A percentile compares a stretch with the other conserved stretches of the same genome.
These are phyloP conservation scores for Podarcis raffonei DNA, from an alignment of 2,113 vertebrate species.

Conservation along the genomic window DNA sequence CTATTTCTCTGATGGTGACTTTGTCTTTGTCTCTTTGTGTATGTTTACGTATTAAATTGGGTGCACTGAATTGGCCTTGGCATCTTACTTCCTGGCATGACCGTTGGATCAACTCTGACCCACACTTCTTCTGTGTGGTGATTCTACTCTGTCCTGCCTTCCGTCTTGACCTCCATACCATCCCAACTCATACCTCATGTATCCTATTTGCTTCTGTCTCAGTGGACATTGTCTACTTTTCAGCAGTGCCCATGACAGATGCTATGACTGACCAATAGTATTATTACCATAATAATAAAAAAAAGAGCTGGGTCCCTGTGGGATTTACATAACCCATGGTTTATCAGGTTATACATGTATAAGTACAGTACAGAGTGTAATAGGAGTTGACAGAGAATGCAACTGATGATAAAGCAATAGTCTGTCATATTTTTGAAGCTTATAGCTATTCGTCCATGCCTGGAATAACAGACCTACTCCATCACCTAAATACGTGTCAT, in stretches of 20 bases:
- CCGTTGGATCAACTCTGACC: not conserved
- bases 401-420: not conserved
- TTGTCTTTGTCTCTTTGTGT: too few species aligned
- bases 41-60: too few species aligned
- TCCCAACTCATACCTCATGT: too few species aligned
- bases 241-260: too few species aligned
- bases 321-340: not conserved
- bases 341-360: not conserved
- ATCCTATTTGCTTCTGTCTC: too few species aligned
- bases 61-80: too few species aligned
- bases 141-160: not conserved
- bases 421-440: not conserved
- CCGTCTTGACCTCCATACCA: not conserved
- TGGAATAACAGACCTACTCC: not conserved
- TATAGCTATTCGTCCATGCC: not conserved
- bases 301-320: not conserved
- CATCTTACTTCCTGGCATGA: not conserved
- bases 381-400: not conserved
- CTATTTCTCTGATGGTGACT: too few species aligned
- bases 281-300: not conserved
- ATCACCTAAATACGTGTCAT: not conserved
- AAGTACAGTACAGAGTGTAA: not conserved
- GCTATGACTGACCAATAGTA: too few species aligned
- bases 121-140: not conserved
- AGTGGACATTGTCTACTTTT: too few species aligned